Evolutionary conservation across 2,113 vertebrate genomes (phyloP).

Genomic region (Drymodes brunneopygia): DNA sequence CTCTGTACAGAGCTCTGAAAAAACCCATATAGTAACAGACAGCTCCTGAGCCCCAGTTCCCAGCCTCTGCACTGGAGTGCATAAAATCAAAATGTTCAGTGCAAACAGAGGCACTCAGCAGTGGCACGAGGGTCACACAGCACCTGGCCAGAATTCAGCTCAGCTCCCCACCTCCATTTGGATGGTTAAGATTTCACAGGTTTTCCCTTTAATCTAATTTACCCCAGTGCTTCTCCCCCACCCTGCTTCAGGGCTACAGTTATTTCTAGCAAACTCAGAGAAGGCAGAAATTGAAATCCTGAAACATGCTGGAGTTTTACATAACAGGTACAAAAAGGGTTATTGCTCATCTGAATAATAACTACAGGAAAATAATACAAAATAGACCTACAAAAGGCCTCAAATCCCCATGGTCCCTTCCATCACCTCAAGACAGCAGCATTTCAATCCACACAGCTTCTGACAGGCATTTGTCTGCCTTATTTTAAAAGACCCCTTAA

Average conservation of each 20-base stretch:
- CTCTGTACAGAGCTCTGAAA: neutral
- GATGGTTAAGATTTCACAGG: neutral
- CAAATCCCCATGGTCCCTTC: neutral
- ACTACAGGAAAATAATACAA: neutral
- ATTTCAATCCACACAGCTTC: neutral
- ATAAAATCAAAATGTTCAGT: neutral
- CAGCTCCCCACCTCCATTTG: accelerated
- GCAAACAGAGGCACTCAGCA: neutral
- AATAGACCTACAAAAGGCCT: neutral
- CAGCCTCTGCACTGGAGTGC: neutral
- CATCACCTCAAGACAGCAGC: neutral
- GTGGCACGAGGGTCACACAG: neutral
- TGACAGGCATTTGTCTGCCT: neutral
- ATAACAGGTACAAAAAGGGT: neutral
- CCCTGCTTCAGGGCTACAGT: neutral
- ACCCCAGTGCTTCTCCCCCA: accelerated
- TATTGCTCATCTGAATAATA: neutral
- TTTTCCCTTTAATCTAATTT: neutral
- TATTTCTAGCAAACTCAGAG: neutral
- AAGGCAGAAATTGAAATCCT: neutral
- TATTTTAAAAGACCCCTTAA: neutral
- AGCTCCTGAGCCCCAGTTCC: neutral
- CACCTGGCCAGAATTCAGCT: neutral
- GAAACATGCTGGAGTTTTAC: neutral
- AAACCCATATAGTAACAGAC: neutral